These are phyloP conservation scores for Papilio protenor DNA, from an alignment of 2,888 invertebrate genomes.

Conservation along the genomic window DNA sequence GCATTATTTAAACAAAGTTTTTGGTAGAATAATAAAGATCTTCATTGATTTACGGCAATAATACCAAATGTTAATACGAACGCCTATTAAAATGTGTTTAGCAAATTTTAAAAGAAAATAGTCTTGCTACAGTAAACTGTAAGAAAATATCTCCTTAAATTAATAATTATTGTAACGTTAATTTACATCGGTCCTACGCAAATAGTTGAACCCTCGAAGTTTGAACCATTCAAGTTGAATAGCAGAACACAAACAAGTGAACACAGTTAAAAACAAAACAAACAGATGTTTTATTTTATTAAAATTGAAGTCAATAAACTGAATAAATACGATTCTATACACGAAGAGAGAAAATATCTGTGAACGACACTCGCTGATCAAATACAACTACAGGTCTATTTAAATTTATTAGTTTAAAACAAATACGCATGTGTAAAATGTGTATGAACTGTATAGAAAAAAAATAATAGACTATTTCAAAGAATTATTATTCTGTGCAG, in stretches of 20 bases:
- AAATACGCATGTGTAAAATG: neutral
- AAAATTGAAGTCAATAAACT: neutral
- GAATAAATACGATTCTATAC: neutral
- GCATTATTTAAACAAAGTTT: no score
- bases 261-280: neutral
- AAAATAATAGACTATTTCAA: neutral
- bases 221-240: neutral
- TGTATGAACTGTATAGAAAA: neutral
- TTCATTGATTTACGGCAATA: no score
- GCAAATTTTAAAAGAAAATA: slow-evolving; percentile 3
- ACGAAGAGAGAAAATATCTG: neutral
- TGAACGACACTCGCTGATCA: neutral
- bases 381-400: neutral
- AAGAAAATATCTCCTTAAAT: no score
- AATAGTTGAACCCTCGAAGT: no score
- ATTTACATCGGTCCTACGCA: no score
- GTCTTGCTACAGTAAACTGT: neutral
- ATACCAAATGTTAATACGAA: neutral
- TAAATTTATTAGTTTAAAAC: neutral
- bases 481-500: neutral
- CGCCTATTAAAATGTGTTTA: slow-evolving; percentile 17
- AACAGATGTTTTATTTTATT: neutral
- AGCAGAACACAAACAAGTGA: neutral
- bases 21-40: no score
- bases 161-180: no score